Evolutionary conservation across 2,797 vertebrate species (phyloP), one percentile per base, ranked within the genome.

Genomic region (Chaetophractus vellerosus): DNA sequence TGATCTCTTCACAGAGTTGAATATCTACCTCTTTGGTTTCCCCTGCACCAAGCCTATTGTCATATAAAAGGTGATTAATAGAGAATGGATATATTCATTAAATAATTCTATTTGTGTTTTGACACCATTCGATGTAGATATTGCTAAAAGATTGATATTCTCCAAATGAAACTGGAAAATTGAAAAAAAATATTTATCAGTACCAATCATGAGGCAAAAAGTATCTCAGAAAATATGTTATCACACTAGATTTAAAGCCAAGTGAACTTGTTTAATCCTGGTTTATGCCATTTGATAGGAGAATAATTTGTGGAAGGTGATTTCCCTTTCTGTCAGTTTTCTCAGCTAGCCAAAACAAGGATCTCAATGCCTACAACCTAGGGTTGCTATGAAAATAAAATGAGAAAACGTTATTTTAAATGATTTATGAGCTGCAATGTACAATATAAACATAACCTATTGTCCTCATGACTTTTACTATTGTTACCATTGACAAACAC

Each of bases 261-360:
- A 14, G 21, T 50, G 78, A 75, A 86, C 24, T 26, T 90, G 12
- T 71, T 76, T 64, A 91, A 76, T 31, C 28, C 9, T 83, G 23
- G 8, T 71, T 38, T 76, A 52, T 71, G 16, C 33, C 63, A 79
- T 31, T 85, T 64, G 66, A 71, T 19, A 95, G 11, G 23, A 87
- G 81, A 86, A 78, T 48, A 61, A 55, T 41, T 33, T 92, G 74
- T 68, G 63, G 5, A 74, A 94, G 69, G 36, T n/a, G 82, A 61
- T 93, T 94, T 88, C 3, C 68, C 74, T 72, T 76, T 84, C 23
- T 66, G 19, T 88, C 19, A 48, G 78, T 61, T 90, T 83, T 5
- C 23, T 28, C 19, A 79, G 66, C 7, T 52, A 23, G 75, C 59
- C 68, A 21, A 12, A 78, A 82, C 71, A 82, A 89, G 9, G 2